phyloP scores from a whole-genome alignment of 2,113 vertebrate genomes.

The Malurus melanocephalus region DNA sequence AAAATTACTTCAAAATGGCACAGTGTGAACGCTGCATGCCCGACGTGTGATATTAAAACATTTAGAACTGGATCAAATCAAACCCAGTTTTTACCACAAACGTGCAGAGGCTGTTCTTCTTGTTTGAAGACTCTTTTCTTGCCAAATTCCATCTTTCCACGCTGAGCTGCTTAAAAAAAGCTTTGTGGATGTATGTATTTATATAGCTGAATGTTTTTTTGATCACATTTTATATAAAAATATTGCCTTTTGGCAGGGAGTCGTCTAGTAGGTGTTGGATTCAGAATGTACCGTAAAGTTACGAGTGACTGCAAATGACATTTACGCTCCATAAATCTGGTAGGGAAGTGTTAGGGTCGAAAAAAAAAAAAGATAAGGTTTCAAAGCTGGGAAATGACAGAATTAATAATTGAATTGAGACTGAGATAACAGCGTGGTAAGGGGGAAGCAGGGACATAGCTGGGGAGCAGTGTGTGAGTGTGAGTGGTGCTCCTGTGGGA shows the following conservation, averaged over 20 bases:
- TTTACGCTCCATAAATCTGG: constrained; percentile 41
- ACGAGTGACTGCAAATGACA: constrained; percentile 42
- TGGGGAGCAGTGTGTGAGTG: neutral
- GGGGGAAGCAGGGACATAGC: neutral
- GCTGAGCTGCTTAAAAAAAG: constrained; percentile 3
- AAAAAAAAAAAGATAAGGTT: neutral
- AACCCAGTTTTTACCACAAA: constrained; percentile 56
- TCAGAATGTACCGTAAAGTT: constrained; percentile 37
- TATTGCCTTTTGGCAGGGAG: constrained; percentile 49
- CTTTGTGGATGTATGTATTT: constrained; percentile 46
- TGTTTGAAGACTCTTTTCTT: constrained; percentile 54
- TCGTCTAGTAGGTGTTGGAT: constrained; percentile 50
- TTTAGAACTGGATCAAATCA: constrained; percentile 55
- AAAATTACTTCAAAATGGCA: constrained; percentile 57
- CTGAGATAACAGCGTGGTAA: neutral
- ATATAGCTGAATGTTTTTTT: constrained; percentile 47
- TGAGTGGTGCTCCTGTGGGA: neutral
- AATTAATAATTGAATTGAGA: constrained; percentile 13
- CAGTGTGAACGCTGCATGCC: constrained; percentile 40
- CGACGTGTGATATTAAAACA: constrained; percentile 51
- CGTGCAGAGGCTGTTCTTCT: constrained; percentile 20
- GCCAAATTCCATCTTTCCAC: constrained; percentile 59
- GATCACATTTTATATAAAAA: constrained; percentile 58
- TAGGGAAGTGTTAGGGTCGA: neutral
- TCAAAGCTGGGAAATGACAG: neutral